Conservation (phyloP, 2,797 vertebrate species). For the Phoeniculus purpureus region DNA sequence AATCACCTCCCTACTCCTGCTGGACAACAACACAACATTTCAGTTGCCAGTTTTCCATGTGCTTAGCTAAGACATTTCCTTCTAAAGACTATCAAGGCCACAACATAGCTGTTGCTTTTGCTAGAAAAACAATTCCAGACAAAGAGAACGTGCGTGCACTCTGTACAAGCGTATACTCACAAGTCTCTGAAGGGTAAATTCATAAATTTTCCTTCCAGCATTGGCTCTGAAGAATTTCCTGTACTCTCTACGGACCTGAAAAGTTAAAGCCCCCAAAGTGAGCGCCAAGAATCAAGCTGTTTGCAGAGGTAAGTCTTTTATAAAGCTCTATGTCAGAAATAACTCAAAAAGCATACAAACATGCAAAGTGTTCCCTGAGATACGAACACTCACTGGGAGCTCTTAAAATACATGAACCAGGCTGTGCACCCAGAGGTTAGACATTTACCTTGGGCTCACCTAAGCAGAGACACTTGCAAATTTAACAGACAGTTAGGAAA, state of each 20-base stretch:
- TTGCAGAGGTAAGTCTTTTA: not conserved
- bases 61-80: not conserved
- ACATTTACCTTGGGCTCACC: not conserved
- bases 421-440: not conserved
- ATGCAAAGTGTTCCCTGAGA: conserved; percentile 22
- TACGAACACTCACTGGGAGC: not conserved
- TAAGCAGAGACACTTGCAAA: not conserved
- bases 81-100: not conserved
- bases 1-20: not conserved
- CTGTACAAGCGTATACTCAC: conserved; percentile 80
- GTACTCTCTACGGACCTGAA: conserved; percentile 95
- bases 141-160: not conserved
- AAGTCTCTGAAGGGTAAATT: conserved; percentile 94
- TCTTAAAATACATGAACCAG: not conserved
- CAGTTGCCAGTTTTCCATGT: not conserved
- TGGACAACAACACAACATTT: not conserved
- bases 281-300: not conserved
- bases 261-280: conserved; percentile 32
- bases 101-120: not conserved
- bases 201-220: conserved; percentile 96
- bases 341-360: not conserved
- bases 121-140: not conserved
- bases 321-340: not conserved
- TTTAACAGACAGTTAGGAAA: not conserved
- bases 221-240: conserved; percentile 98